A percentile compares a stretch with the other conserved stretches of the same genome.
These are phyloP conservation scores for Hyperoodon ampullatus DNA, from an alignment of 2,113 vertebrate species.

Conservation along the genomic window DNA sequence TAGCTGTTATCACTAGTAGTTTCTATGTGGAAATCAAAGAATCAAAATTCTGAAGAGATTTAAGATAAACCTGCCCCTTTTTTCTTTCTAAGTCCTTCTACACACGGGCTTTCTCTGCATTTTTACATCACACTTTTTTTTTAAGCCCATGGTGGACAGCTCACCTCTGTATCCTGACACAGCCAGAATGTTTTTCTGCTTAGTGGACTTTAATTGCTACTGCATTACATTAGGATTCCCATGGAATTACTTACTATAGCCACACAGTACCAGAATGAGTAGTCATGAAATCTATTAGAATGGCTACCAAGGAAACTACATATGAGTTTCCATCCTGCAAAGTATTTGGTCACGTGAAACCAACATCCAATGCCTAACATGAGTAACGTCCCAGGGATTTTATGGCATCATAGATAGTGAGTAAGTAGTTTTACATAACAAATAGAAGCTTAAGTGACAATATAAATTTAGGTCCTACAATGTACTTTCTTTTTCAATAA, in stretches of 20 bases:
- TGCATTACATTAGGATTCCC: constrained; percentile 68
- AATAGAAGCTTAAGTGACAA: background rate
- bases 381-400: background rate
- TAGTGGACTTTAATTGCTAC: constrained; percentile 61
- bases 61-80: background rate
- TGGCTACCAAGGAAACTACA: constrained; percentile 54
- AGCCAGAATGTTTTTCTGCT: constrained; percentile 57
- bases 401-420: background rate
- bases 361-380: background rate
- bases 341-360: constrained; percentile 38
- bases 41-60: background rate
- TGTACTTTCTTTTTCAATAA: constrained; percentile 24
- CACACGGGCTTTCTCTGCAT: background rate
- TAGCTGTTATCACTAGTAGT: background rate
- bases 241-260: constrained; percentile 51
- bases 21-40: background rate
- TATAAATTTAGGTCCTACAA: background rate
- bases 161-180: constrained; percentile 54
- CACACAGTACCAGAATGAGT: constrained; percentile 33
- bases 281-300: constrained; percentile 55
- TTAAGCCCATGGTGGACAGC: background rate
- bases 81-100: background rate
- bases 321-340: constrained; percentile 45
- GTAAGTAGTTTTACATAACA: background rate
- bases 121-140: background rate